Base-by-base conservation (phyloP, 2,888 invertebrate species). In the Athalia rosae region DNA sequence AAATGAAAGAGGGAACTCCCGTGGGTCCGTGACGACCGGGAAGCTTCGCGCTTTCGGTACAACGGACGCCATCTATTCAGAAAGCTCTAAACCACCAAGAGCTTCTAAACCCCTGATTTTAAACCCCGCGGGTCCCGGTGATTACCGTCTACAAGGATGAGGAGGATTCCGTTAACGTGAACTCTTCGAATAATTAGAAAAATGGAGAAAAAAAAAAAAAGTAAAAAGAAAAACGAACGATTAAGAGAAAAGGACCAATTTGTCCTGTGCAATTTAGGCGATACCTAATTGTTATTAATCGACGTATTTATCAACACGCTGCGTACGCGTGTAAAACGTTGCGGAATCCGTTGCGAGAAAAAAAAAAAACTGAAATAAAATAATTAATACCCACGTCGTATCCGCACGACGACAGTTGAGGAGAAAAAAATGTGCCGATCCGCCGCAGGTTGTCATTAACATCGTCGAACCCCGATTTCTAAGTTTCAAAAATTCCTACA, bases 231-330 rank as follows among this genome's bases (percentile, higher is more conserved):
- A n/a, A n/a, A n/a, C n/a, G n/a, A n/a, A n/a, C n/a, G n/a, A n/a
- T 45, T 7, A 11, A n/a, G 45, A 41, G 7, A 8, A 11, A 5
- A 47, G 9, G n/a, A 71, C 81, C 85, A 86, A 89, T 88, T 88
- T 88, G 88, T 89, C 82, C 87, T 85, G 87, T 87, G 28, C 28
- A 84, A 87, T 87, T 88, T 87, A 86, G 89, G 88, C 89, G 88
- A 89, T 88, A 85, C 85, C 86, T 88, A 87, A 89, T 89, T 88
- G 89, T 89, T 89, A 89, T 89, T 89, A 89, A 89, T 89, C 28
- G 2, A 28, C 28, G 0, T 89, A 88, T 88, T 86, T 85, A 85
- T 83, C 85, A 83, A 84, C 83, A 82, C 76, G 77, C 79, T 85
- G 83, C 85, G 85, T 86, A 87, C n/a, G n/a, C n/a, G n/a, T 89